Conservation (phyloP, 2,113 vertebrate genomes). For the Channa argus region DNA sequence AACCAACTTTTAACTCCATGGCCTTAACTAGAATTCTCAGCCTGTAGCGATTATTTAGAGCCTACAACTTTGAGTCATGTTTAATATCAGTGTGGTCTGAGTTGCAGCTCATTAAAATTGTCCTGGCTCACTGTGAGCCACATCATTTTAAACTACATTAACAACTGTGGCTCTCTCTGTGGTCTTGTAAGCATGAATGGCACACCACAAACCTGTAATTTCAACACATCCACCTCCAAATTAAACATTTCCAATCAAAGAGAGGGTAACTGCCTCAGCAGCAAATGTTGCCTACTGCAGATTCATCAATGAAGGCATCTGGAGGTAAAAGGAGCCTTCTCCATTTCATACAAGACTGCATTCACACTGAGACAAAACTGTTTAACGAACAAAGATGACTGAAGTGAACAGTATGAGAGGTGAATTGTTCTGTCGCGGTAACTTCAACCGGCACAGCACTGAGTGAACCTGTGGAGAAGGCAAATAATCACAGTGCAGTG, state of each 20-base stretch:
- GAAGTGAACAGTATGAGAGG: constrained; percentile 8
- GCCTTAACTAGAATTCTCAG: constrained; percentile 43
- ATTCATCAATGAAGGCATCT: constrained; percentile 29
- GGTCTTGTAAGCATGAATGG: constrained; percentile 43
- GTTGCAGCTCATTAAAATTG: constrained; percentile 36
- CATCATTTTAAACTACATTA: constrained; percentile 25
- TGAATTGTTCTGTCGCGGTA: constrained; percentile 32
- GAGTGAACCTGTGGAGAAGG: constrained; percentile 62
- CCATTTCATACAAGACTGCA: neutral
- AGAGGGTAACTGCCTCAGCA: constrained; percentile 12
- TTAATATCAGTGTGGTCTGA: constrained; percentile 47
- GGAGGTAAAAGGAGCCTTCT: constrained; percentile 17
- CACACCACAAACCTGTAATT: constrained; percentile 34
- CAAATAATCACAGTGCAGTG: constrained; percentile 53
- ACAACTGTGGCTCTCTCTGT: constrained; percentile 30
- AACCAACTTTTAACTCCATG: constrained; percentile 45
- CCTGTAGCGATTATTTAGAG: constrained; percentile 21
- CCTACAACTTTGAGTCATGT: constrained; percentile 27
- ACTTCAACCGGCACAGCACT: constrained; percentile 45
- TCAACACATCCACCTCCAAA: constrained; percentile 50
- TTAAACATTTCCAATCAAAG: constrained; percentile 37
- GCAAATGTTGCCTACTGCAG: neutral
- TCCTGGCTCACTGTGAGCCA: constrained; percentile 24
- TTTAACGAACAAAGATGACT: constrained; percentile 11
- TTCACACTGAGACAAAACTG: constrained; percentile 5